Evolutionary conservation across 1,140 invertebrate genomes (phyloP), one percentile per base, ranked within the genome.

Genomic region (Proctacanthus coquilletti): DNA sequence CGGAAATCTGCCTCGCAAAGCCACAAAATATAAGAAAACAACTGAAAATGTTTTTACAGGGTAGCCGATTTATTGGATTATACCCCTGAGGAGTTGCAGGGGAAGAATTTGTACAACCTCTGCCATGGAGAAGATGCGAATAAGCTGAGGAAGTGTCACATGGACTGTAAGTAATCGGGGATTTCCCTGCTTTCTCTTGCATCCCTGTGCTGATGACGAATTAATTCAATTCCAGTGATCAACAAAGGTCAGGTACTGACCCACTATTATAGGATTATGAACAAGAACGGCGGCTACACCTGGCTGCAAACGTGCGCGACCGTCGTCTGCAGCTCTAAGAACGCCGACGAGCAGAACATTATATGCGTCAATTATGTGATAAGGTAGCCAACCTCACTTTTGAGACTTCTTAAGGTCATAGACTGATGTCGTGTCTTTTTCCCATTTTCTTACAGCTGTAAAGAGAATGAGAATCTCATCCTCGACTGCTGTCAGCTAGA

Each of bases 231-330:
- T 41, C 0, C 66, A 95, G 91, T 97, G 58, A 83, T 96, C 49
- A 77, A 85, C 56, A 97, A 97, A 65, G 92, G 93, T 4, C 93
- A 97, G 65, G 88, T 95, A 18, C 69, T 96, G 61, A 94, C 88
- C 5, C 85, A 89, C 56, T 97, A 95, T 64, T 95, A 91, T 62
- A 74, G 91, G 51, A 51, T 96, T 45, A 91, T 96, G 78, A 95
- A 94, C 64, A 93, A 93, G 62, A 81, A 75, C 44, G 92, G 91
- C 4, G 92, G 93, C 3, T 95, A 84, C 63, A 89, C 86, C 19
- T 96, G 91, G 91, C 66, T 95, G 35, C 92, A 96, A 63, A 93
- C 86, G 1, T 97, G 92, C 61, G 91, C 89, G 18, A 96, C 91
- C 1, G 85, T 96, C 6, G 87, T 97, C 29, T 94, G 86, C 63